Conservation (phyloP, 2,797 vertebrate genomes). For the Manis javanica region DNA sequence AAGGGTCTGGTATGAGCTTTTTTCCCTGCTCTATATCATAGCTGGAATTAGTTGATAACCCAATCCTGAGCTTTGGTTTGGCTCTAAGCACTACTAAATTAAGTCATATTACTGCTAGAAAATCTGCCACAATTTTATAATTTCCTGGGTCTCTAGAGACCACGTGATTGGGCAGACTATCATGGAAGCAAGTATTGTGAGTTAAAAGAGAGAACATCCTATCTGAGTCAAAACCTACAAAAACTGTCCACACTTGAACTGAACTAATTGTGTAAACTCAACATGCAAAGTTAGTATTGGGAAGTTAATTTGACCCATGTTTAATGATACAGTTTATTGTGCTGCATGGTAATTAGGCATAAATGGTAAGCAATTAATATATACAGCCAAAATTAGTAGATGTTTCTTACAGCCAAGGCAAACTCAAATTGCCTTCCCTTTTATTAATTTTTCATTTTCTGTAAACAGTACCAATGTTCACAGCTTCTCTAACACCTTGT, state of each 20-base stretch:
- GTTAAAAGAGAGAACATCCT: background rate
- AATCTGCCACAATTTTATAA: background rate
- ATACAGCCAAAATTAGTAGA: slow-evolving; percentile 60
- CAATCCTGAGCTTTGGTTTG: slow-evolving; percentile 48
- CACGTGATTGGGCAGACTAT: background rate
- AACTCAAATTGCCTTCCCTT: slow-evolving; percentile 61
- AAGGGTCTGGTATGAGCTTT: slow-evolving; percentile 57
- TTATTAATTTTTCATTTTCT: slow-evolving; percentile 65
- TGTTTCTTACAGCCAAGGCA: slow-evolving; percentile 36
- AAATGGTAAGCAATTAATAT: slow-evolving; percentile 66
- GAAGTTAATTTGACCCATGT: slow-evolving; percentile 46
- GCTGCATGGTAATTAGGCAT: slow-evolving; percentile 52
- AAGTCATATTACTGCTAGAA: slow-evolving; percentile 13
- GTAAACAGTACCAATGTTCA: slow-evolving; percentile 28
- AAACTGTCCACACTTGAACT: background rate
- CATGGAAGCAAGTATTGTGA: background rate
- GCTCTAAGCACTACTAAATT: slow-evolving; percentile 30
- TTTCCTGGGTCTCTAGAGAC: slow-evolving; percentile 13
- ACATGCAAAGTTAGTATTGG: slow-evolving; percentile 13
- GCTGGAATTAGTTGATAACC: slow-evolving; percentile 64
- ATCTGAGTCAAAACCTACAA: slow-evolving; percentile 46
- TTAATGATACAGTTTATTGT: slow-evolving; percentile 66
- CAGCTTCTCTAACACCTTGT: slow-evolving; percentile 41
- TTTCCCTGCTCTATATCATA: slow-evolving; percentile 37
- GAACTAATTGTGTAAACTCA: slow-evolving; percentile 14